Conservation (phyloP, 2,888 invertebrate species). For the Drosophila lacicola region DNA sequence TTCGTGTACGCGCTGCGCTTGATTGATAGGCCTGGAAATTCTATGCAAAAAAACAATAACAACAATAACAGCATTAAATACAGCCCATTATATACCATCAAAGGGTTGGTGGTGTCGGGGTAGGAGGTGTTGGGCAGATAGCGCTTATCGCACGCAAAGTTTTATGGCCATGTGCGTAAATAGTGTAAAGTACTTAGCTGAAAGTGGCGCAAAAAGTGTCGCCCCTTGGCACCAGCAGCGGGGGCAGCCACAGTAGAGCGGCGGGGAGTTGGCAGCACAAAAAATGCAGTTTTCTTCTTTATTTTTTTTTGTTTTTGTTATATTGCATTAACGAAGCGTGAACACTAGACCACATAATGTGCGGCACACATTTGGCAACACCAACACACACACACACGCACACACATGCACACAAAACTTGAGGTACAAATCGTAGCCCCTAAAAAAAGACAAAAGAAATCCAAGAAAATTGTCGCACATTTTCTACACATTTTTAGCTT, state of each 20-base stretch:
- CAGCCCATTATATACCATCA: conserved; percentile 16
- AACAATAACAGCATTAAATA: conserved; percentile 31
- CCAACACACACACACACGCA: conserved; percentile 25
- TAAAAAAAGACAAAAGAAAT: conserved; percentile 42
- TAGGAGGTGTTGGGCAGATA: conserved; percentile 39
- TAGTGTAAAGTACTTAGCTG: conserved; percentile 55
- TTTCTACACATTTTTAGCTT: conserved; percentile 40
- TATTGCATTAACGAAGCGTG: conserved; percentile 73
- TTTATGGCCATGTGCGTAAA: conserved; percentile 66
- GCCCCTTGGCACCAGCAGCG: conserved; percentile 16
- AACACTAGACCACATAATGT: conserved; percentile 79
- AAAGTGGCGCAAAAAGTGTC: conserved; percentile 63
- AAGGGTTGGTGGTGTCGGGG: background rate
- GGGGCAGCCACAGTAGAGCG: background rate
- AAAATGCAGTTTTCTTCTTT: conserved; percentile 36
- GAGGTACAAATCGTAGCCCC: conserved; percentile 52
- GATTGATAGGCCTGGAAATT: conserved; percentile 46
- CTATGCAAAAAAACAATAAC: conserved; percentile 39
- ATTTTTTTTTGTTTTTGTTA: conserved; percentile 18
- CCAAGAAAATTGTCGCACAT: conserved; percentile 55
- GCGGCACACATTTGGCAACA: conserved; percentile 70
- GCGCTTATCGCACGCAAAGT: conserved; percentile 62
- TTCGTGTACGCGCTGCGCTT: conserved; percentile 35
- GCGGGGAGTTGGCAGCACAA: conserved; percentile 8
- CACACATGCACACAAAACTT: conserved; percentile 38